Conservation (phyloP, 2,888 invertebrate species). For the Drosophila imparisetae region DNA sequence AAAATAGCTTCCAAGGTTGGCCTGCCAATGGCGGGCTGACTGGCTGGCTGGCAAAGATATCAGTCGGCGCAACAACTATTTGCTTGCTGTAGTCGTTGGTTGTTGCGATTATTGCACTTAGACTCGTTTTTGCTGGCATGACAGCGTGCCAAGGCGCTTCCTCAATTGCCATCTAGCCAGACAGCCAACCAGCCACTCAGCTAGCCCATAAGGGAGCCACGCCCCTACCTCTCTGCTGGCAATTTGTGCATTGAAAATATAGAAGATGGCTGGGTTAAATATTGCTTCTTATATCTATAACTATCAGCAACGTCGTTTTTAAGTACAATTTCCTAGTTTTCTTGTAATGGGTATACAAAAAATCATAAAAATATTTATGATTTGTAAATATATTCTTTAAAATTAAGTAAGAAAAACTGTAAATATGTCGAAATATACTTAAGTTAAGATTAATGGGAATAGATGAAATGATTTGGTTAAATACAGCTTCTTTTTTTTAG, state of each 20-base stretch:
- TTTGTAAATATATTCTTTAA: neutral
- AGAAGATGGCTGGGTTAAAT: neutral
- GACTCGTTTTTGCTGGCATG: neutral
- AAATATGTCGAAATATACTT: neutral
- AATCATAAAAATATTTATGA: neutral
- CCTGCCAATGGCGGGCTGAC: neutral
- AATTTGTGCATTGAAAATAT: neutral
- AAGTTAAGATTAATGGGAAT: neutral
- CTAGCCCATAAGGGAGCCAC: neutral
- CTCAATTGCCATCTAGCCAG: neutral
- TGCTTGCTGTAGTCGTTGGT: neutral
- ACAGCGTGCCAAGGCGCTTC: conserved; percentile 13
- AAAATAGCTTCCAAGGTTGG: conserved; percentile 81
- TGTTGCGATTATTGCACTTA: conserved; percentile 1
- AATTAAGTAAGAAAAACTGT: neutral
- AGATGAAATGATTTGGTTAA: neutral
- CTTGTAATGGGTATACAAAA: neutral
- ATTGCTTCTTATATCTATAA: neutral
- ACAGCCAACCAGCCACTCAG: neutral
- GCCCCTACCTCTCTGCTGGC: neutral
- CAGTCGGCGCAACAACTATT: conserved; percentile 2
- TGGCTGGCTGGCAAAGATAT: conserved; percentile 10
- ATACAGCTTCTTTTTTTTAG: neutral
- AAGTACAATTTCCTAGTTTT: neutral
- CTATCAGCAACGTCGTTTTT: neutral